A percentile compares a stretch with the other conserved stretches of the same genome.
Evolutionary conservation across 2,888 invertebrate genomes (phyloP).

Genomic region (Drosophila prostipennis): DNA sequence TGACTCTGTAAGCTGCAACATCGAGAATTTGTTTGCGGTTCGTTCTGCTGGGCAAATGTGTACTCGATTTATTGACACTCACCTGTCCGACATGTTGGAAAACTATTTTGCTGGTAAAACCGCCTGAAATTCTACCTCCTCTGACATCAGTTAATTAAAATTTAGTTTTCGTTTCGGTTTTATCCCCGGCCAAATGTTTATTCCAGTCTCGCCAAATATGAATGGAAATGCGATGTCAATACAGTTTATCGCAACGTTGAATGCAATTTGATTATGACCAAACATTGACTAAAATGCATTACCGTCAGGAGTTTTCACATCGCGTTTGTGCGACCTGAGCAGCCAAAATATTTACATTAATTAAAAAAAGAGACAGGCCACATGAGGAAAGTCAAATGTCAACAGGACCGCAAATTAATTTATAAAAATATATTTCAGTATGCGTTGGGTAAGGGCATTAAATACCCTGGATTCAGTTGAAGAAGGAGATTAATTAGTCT

Average conservation of each 20-base stretch:
- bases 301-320: conserved; percentile 1
- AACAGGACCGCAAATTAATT: conserved; percentile 70
- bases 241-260: conserved; percentile 55
- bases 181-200: conserved; percentile 31
- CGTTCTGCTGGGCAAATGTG: background rate
- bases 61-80: conserved; percentile 35
- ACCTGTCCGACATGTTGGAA: conserved; percentile 7
- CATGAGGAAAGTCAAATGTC: conserved; percentile 72
- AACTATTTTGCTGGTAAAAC: conserved; percentile 49
- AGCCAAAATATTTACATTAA: conserved; percentile 65
- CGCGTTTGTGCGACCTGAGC: conserved; percentile 21
- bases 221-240: conserved; percentile 48
- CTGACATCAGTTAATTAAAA: conserved; percentile 71
- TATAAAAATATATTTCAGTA: conserved; percentile 46
- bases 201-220: conserved; percentile 15
- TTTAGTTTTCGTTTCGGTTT: conserved; percentile 66
- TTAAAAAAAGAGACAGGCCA: conserved; percentile 60
- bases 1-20: conserved; percentile 6
- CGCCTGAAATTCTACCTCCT: conserved; percentile 16
- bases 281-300: conserved; percentile 54
- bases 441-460: conserved; percentile 22
- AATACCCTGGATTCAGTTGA: conserved; percentile 15
- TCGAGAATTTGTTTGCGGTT: conserved; percentile 28
- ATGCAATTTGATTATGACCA: conserved; percentile 68
- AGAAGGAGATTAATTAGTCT: background rate